Base-by-base conservation (phyloP, 2,888 invertebrate genomes). In the Stenchaetothrips biformis region DNA sequence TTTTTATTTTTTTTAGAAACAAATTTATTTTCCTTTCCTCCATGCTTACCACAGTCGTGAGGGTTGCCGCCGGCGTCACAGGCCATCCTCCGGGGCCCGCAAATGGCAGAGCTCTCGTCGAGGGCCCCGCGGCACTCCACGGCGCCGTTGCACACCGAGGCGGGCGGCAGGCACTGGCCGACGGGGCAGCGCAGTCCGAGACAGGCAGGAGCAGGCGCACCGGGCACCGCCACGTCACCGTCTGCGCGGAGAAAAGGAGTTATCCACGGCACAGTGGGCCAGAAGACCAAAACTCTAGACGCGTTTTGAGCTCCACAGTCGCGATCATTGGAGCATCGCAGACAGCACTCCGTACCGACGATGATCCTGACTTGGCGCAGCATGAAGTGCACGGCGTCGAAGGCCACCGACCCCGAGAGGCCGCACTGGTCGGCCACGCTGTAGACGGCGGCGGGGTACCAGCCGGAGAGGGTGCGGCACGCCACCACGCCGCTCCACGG, bases 381-480 rank as follows among this genome's bases (percentile, higher is more conserved):
- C 84, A 88, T 89, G 78, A 90, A 85, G 80, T 88, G 88, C 82
- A 89, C 89, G 79, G 92, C 88, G 81, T 89, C 89, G 18, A 89
- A 89, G 37, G 89, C 89, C 49, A 87, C 85, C 80, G 88, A 87
- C 8, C 86, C 85, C 67, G 85, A 84, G 78, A 91, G 87, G 7
- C 89, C 90, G 83, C 92, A 92, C 80, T 87, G 81, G 9, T 85
- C 86, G 78, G 88, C 87, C 77, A 88, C 91, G 18, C 89, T 87
- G 84, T 91, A 94, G 11, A 92, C 88, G 0, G 93, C 92, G 7
- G 91, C 89, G 0, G 94, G 93, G 85, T 91, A 92, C 94, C 94
- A 94, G 27, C 92, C 92, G 13, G 86, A 85, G 8, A 88, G 87
- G 13, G 90, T 89, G 77, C 91, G 90, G 84, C 94, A 95, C 74